Evolutionary conservation across 2,888 invertebrate genomes (phyloP), one percentile per base, ranked within the genome.

Genomic region (Lasius fuliginosus): DNA sequence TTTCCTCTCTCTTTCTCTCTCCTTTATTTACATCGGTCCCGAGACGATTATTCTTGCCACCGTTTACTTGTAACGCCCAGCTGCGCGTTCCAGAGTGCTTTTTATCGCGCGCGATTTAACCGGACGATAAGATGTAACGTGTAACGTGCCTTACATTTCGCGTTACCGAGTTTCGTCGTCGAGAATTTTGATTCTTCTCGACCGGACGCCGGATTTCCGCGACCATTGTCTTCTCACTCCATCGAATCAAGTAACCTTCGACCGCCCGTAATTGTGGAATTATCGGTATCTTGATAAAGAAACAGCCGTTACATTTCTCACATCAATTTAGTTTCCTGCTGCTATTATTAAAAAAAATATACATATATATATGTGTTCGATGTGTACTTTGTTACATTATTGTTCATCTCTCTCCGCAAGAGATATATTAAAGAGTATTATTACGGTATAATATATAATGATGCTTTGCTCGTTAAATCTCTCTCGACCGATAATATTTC

Each of bases 11-110:
- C 36, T 36, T 6, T 36, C 36, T 36, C 36, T 36, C 36, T 36
- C 36, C 36, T 36, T 36, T 74, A 84, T 88, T 75, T 85, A 67
- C 82, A 83, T 83, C 62, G 85, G 49, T 49, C 33, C 36, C 33
- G 33, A 36, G n/a, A 8, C 83, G 83, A 90, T 86, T 87, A 88
- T 81, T 89, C 88, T 89, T 81, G 76, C 79, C 65, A 79, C 76
- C 73, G 73, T 71, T 83, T 76, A 58, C 84, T 87, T 89, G 85
- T 87, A 86, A 87, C 89, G 74, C 83, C 49, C 79, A 71, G 79
- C 84, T 82, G 77, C 73, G 79, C 8, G 53, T 53, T 23, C 11
- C 5, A 36, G 65, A 27, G 74, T 82, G 6, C 62, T 69, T 82
- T 84, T 73, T 58, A 53, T 58, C 46, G 12, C 53, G 67, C 62